These are phyloP conservation scores for Drosophila cardini DNA, from an alignment of 1,140 invertebrate species.

Conservation along the genomic window DNA sequence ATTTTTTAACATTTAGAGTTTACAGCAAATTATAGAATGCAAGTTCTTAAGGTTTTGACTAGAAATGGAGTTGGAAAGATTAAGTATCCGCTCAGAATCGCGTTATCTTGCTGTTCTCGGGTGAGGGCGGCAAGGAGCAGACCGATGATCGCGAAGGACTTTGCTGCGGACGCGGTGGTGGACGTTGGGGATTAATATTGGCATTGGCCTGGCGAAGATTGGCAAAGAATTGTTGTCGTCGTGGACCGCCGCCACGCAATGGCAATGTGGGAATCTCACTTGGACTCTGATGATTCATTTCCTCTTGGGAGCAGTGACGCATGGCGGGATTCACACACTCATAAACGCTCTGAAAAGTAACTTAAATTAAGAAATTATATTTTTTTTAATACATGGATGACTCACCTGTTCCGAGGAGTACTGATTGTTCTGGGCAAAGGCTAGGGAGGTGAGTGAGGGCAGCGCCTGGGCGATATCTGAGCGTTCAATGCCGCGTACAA, in stretches of 20 bases:
- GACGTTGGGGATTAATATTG: constrained; percentile 77
- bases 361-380: neutral
- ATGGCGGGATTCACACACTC: constrained; percentile 84
- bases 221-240: constrained; percentile 79
- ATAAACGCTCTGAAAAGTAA: constrained; percentile 72
- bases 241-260: constrained; percentile 72
- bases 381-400: neutral
- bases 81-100: constrained; percentile 56
- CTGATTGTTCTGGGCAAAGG: constrained; percentile 84
- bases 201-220: constrained; percentile 84
- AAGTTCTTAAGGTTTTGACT: constrained; percentile 63
- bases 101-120: constrained; percentile 79
- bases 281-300: constrained; percentile 77
- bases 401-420: constrained; percentile 83
- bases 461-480: constrained; percentile 85
- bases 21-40: constrained; percentile 35
- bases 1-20: constrained; percentile 34
- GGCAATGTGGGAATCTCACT: constrained; percentile 84
- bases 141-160: constrained; percentile 71
- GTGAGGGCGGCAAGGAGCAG: constrained; percentile 75
- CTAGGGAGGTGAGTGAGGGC: constrained; percentile 84
- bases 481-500: constrained; percentile 86
- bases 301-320: constrained; percentile 77
- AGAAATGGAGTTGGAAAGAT: constrained; percentile 44
- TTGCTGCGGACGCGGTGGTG: constrained; percentile 69